Evolutionary conservation across 2,888 invertebrate genomes (phyloP).

Genomic region (Ceramica pisi): DNA sequence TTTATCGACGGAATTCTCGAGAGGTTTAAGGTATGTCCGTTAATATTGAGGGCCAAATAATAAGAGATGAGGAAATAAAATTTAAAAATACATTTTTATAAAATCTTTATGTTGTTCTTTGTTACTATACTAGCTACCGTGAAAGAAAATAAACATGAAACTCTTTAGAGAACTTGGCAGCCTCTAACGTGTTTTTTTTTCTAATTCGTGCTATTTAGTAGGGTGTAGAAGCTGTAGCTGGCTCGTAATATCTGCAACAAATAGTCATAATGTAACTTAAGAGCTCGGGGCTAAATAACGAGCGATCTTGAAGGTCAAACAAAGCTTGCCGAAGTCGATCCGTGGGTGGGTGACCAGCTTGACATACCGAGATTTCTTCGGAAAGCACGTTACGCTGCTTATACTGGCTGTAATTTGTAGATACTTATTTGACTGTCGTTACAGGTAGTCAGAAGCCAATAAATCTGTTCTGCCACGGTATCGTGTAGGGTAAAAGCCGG

Average conservation of each 20-base stretch:
- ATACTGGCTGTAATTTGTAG: too few species aligned
- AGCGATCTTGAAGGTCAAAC: too few species aligned
- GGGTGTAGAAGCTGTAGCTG: constrained; percentile 83
- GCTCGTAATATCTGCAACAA: constrained; percentile 78
- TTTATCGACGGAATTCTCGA: constrained; percentile 57
- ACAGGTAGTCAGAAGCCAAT: too few species aligned
- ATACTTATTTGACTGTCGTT: too few species aligned
- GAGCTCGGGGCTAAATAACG: too few species aligned
- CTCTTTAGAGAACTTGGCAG: background rate
- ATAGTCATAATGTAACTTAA: too few species aligned
- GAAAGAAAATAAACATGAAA: background rate
- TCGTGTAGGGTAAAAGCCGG: too few species aligned
- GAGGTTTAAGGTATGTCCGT: constrained; percentile 58
- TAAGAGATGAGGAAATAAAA: constrained; percentile 29
- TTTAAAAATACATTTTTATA: background rate
- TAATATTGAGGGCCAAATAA: constrained; percentile 49
- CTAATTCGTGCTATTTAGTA: constrained; percentile 74
- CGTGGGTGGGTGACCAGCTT: too few species aligned
- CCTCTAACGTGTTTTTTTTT: constrained; percentile 27
- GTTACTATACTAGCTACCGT: background rate
- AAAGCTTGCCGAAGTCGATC: too few species aligned
- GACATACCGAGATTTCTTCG: too few species aligned
- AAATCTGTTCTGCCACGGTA: too few species aligned
- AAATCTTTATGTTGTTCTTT: constrained; percentile 9
- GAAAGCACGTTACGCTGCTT: too few species aligned